Evolutionary conservation across 2,888 invertebrate genomes (phyloP).

Genomic region (Pyrochroa serraticornis): DNA sequence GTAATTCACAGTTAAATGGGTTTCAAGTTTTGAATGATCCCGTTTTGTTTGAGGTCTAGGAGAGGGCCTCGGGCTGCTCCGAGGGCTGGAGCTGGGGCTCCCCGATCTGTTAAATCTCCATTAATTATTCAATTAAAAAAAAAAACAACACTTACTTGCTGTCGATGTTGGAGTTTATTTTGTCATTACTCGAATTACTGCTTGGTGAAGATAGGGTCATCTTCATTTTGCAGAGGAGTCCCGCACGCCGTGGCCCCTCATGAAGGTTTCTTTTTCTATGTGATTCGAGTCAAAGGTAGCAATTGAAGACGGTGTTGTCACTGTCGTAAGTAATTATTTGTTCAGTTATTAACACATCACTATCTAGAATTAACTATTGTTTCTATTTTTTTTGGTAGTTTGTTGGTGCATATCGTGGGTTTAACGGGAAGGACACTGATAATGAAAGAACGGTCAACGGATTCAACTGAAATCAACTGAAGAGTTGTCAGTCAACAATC

Average conservation of each 20-base stretch:
- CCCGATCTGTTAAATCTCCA: constrained; percentile 42
- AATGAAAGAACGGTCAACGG: too few species aligned
- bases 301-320: constrained; percentile 7
- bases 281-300: background rate
- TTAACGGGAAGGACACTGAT: constrained; percentile 11
- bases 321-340: background rate
- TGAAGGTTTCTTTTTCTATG: constrained; percentile 15
- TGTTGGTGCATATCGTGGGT: constrained; percentile 6
- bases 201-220: constrained; percentile 41
- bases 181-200: constrained; percentile 35
- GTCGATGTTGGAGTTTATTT: constrained; percentile 27
- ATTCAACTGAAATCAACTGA: too few species aligned
- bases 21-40: constrained; percentile 51
- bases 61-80: constrained; percentile 61
- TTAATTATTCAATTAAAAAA: background rate
- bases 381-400: constrained; percentile 1
- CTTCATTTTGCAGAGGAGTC: constrained; percentile 37
- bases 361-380: constrained; percentile 8
- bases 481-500: too few species aligned
- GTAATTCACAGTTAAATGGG: constrained; percentile 42
- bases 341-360: background rate
- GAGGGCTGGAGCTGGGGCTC: constrained; percentile 58
- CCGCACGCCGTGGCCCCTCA: constrained; percentile 20
- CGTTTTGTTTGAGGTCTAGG: constrained; percentile 57
- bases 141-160: constrained; percentile 19